Evolutionary conservation across 2,113 vertebrate species (phyloP), one percentile per base, ranked within the genome.

Genomic region (Phoenicopterus ruber): DNA sequence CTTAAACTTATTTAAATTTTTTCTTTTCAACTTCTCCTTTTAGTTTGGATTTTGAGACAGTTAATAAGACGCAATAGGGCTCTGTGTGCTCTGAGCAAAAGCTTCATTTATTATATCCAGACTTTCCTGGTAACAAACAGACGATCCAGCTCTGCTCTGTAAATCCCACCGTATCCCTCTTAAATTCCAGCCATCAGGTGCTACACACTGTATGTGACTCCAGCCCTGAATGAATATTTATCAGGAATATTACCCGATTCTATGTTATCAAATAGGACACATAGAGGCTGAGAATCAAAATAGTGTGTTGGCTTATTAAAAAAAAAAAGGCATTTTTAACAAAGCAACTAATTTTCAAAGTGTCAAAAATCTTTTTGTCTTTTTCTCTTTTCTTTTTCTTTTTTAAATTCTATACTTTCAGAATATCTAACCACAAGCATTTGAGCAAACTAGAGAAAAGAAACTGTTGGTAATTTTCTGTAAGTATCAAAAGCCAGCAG

Each of bases 391-490:
- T 38, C 3, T 65, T 4, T 44, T 14, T 58, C 17, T 81, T 55
- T 52, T 88, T 83, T 6, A 2, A 69, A 70, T 70, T 96, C 84
- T 97, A 34, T 65, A 74, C 94, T 96, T 94, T 96, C 93, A 95
- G 96, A 95, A 82, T 97, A 92, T 82, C 70, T 97, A 97, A 96
- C 94, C 96, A 96, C 96, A 97, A 93, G 71, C 95, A 88, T 96
- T 96, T 97, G 94, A 97, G 96, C 91, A 96, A 97, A 96, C 84
- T 94, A 96, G 90, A 96, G 94, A 93, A 95, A 90, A 97, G 97
- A 98, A 98, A 97, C 97, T 98, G 97, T 93, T 98, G 93, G 97
- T 97, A 97, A 96, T 97, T 97, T 97, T 96, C 97, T 97, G 97
- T 94, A 93, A 36, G 83, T 97, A 97, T 98, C 96, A 93, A 96